Conservation (phyloP, 1,140 invertebrate species). For the Harpegnathos saltator region DNA sequence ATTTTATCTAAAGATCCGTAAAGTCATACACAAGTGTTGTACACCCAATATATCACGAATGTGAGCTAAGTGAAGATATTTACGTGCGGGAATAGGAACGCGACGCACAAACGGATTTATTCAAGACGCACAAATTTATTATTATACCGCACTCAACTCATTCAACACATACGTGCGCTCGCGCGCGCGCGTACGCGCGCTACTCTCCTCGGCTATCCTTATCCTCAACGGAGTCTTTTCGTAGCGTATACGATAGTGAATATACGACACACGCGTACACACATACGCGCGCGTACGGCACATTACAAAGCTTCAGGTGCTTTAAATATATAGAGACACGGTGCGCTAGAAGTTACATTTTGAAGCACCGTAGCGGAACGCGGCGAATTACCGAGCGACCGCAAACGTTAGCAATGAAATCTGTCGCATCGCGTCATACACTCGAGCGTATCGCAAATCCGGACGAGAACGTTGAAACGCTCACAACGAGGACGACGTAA, state of each 20-base stretch:
- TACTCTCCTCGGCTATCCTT: neutral
- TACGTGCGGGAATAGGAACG: slow-evolving; percentile 3
- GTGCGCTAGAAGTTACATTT: slow-evolving; percentile 33
- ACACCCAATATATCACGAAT: slow-evolving; percentile 31
- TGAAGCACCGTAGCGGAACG: slow-evolving; percentile 16
- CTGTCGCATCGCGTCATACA: slow-evolving; percentile 12
- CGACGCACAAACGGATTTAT: slow-evolving; percentile 18
- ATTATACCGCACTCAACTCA: neutral
- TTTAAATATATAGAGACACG: slow-evolving; percentile 48
- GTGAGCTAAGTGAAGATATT: slow-evolving; percentile 20
- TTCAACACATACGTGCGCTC: neutral
- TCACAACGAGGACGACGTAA: neutral
- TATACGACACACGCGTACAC: neutral
- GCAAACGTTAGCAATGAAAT: slow-evolving; percentile 59
- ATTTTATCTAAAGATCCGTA: too few species aligned
- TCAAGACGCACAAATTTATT: slow-evolving; percentile 26
- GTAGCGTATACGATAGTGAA: slow-evolving; percentile 2
- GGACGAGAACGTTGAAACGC: neutral
- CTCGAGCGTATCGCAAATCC: slow-evolving; percentile 34
- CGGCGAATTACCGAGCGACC: slow-evolving; percentile 44
- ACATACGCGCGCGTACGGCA: too few species aligned
- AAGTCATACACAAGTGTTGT: too few species aligned
- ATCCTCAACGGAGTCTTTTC: slow-evolving; percentile 11
- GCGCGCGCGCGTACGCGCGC: neutral
- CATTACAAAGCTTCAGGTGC: slow-evolving; percentile 28